These are phyloP conservation scores for Bombylius major DNA, from an alignment of 2,888 invertebrate species.

Conservation along the genomic window DNA sequence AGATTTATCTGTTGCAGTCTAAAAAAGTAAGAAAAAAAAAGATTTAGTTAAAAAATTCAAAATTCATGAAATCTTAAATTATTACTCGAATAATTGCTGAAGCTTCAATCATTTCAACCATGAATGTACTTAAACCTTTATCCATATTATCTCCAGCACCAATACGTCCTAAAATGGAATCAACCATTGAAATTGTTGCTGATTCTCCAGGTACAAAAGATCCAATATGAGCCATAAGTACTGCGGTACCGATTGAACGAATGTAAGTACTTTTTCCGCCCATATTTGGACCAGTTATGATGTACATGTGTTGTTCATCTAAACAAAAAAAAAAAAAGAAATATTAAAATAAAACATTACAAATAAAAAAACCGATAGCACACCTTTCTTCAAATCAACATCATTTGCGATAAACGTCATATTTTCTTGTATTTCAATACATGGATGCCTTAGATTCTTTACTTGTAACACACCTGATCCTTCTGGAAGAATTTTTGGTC, in stretches of 20 bases:
- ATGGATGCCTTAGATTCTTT: conserved; percentile 76
- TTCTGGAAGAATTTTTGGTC: conserved; percentile 55
- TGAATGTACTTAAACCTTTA: conserved; percentile 93
- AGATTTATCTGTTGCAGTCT: conserved; percentile 84
- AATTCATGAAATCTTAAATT: background rate
- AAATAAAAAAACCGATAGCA: conserved; percentile 16
- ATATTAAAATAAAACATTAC: background rate
- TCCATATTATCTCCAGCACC: conserved; percentile 85
- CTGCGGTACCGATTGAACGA: conserved; percentile 67
- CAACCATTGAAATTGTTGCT: conserved; percentile 70
- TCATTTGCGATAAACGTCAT: conserved; percentile 88
- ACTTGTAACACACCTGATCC: conserved; percentile 47
- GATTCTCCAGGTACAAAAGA: conserved; percentile 73
- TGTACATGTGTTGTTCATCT: conserved; percentile 43
- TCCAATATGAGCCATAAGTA: conserved; percentile 87
- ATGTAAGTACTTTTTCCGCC: conserved; percentile 98
- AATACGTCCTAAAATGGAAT: conserved; percentile 77
- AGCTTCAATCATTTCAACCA: conserved; percentile 97
- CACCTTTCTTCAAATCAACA: conserved; percentile 62
- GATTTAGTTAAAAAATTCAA: background rate
- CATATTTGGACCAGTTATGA: conserved; percentile 88
- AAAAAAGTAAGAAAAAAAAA: conserved; percentile 16
- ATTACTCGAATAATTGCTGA: conserved; percentile 77
- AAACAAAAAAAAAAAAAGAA: background rate
- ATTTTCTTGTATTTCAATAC: conserved; percentile 79